Percentiles rank a stretch among this genome's conserved stretches.
These are phyloP conservation scores for Batillaria attramentaria DNA, from an alignment of 1,140 invertebrate species.

Conservation along the genomic window DNA sequence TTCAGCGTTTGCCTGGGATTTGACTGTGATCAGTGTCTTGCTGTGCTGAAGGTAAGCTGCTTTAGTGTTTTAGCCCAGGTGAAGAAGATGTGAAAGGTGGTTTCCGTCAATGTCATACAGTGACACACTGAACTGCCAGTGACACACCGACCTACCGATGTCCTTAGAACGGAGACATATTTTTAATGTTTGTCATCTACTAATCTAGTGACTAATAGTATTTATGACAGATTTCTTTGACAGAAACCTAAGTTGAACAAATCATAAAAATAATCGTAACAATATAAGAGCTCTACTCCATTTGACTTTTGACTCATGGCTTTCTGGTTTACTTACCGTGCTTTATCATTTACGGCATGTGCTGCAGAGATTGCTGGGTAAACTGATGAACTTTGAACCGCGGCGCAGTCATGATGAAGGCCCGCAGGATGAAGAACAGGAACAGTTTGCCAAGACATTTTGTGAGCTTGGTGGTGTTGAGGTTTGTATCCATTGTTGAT, in stretches of 20 bases:
- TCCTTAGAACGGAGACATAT: too few species aligned
- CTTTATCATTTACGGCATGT: background rate
- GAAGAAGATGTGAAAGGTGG: background rate
- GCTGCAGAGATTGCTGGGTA: slow-evolving; percentile 59
- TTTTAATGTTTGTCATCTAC: too few species aligned
- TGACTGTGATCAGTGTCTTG: slow-evolving; percentile 58
- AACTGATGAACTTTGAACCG: slow-evolving; percentile 68
- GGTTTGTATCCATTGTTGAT: slow-evolving; percentile 50
- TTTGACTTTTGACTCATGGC: background rate
- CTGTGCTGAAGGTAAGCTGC: slow-evolving; percentile 60
- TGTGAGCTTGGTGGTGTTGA: slow-evolving; percentile 65
- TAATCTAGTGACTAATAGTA: too few species aligned
- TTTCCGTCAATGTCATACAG: background rate
- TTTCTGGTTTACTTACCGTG: background rate
- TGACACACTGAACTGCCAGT: background rate
- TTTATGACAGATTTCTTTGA: background rate
- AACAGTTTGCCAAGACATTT: slow-evolving; percentile 65
- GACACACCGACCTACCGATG: background rate
- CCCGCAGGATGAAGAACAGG: slow-evolving; percentile 61
- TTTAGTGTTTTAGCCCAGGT: too few species aligned
- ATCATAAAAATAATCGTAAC: too few species aligned
- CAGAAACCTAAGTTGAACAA: too few species aligned
- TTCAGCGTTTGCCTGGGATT: slow-evolving; percentile 52
- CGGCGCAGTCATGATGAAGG: slow-evolving; percentile 62
- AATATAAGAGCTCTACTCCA: too few species aligned